Base-by-base conservation (phyloP, 35 echinoderm and acorn worm genomes). In the Lytechinus variegatus region DNA sequence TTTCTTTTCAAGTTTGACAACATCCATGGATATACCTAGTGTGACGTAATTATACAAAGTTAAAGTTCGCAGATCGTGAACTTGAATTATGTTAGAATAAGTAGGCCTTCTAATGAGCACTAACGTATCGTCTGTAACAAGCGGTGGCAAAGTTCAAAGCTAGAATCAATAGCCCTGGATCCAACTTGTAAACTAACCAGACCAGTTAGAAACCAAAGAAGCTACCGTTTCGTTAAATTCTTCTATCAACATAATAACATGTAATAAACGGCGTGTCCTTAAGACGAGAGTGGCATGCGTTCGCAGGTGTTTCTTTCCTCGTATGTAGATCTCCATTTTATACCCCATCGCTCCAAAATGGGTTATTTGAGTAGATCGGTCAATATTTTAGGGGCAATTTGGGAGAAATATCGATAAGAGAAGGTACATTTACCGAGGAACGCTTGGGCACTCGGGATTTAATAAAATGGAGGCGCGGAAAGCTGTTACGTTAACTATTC, bases 361-460 rank as follows among this genome's bases (percentile, higher is more conserved):
- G 88, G 88, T 90, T 90, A 90, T 54, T 90, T 90, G 88, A 90
- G 88, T 44, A 90, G 88, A 90, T 90, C 29, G 88, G 88, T 90
- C 88, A 90, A 90, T 90, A 90, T 90, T 90, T 90, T 90, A 90
- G 88, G 88, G 88, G 88, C 88, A 90, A 90, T 90, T 90, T 90
- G 88, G 88, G 88, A 90, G 88, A 90, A 90, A 90, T 52, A 90
- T 90, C 88, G 88, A 90, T 54, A 44, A 54, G 29, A 90, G 88
- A 28, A 54, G 88, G 88, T 90, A 90, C 88, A 90, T 90, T 79
- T 90, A 90, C 88, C 88, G 88, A 90, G 88, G 88, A 44, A 90
- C 88, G 88, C 28, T 52, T 3, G 16, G 11, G 88, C 88, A n/a
- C 88, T 54, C 24, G 88, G 88, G 88, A 90, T 44, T 12, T 29